Evolutionary conservation across 2,888 invertebrate genomes (phyloP).

Genomic region (Arenicola marina): DNA sequence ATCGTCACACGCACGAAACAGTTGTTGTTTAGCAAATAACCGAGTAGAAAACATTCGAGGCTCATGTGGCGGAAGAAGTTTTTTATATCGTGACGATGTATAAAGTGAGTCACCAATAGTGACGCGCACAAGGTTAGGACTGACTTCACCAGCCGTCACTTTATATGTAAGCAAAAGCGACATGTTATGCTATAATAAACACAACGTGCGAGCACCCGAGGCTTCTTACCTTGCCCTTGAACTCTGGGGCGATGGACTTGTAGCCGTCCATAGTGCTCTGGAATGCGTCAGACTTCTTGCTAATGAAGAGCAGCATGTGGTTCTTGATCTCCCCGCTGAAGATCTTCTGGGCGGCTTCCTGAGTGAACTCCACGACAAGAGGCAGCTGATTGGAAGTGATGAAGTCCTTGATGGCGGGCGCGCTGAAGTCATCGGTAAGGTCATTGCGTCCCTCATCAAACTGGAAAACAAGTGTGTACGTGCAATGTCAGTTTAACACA

Average conservation of each 20-base stretch:
- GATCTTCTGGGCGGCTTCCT: conserved; percentile 94
- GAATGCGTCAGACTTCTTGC: conserved; percentile 75
- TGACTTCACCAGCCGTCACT: too few relatives aligned
- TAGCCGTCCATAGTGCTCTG: conserved; percentile 79
- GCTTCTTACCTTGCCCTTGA: conserved; percentile 86
- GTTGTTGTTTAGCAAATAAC: too few relatives aligned
- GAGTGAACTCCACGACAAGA: conserved; percentile 92
- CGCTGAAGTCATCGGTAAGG: conserved; percentile 64
- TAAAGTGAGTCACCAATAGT: too few relatives aligned
- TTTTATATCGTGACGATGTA: too few relatives aligned
- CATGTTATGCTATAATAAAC: too few relatives aligned
- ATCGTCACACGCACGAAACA: too few relatives aligned
- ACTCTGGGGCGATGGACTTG: conserved; percentile 82
- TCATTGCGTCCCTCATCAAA: conserved; percentile 61
- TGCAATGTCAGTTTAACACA: not conserved
- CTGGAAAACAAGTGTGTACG: conserved; percentile 34
- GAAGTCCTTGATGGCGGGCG: conserved; percentile 79
- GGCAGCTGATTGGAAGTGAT: conserved; percentile 84
- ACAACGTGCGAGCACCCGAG: too few relatives aligned
- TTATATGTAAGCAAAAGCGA: too few relatives aligned
- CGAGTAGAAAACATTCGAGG: too few relatives aligned
- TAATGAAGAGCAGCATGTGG: conserved; percentile 93
- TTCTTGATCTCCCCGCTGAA: conserved; percentile 98
- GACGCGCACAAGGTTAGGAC: too few relatives aligned
- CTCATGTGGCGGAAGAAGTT: too few relatives aligned